Conservation (phyloP, 1,140 invertebrate genomes). For the Bombus balteatus region DNA sequence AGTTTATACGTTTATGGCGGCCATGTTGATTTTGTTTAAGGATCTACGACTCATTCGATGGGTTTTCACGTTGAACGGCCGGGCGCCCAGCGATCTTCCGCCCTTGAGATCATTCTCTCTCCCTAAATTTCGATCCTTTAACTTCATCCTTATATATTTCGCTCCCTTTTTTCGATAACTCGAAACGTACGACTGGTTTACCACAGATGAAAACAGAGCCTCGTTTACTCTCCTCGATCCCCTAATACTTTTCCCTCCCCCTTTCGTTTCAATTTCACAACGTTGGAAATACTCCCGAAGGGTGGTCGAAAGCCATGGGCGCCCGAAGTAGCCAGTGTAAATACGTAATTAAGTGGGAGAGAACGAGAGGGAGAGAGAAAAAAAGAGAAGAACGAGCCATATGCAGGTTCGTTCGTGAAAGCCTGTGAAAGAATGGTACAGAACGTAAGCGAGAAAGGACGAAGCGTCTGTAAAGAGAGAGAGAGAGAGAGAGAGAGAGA, state of each 20-base stretch:
- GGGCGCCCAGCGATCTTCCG: slow-evolving; percentile 54
- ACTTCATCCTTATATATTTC: neutral
- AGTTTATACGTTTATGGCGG: slow-evolving; percentile 82
- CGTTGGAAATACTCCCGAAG: neutral
- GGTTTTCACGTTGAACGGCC: slow-evolving; percentile 69
- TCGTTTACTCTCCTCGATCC: neutral
- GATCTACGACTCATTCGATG: slow-evolving; percentile 74
- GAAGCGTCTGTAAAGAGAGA: neutral
- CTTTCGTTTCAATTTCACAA: neutral
- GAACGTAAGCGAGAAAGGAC: neutral
- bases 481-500: neutral
- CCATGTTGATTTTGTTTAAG: slow-evolving; percentile 82
- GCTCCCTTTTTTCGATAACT: neutral
- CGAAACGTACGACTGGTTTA: neutral
- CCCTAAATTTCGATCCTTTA: neutral
- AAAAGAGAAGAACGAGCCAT: neutral
- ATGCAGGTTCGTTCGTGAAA: neutral
- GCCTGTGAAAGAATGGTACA: neutral
- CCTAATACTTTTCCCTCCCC: neutral
- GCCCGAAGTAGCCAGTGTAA: slow-evolving; percentile 63
- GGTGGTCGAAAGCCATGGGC: slow-evolving; percentile 45
- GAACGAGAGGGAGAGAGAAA: neutral
- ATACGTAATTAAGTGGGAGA: slow-evolving; percentile 60
- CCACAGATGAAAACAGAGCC: neutral
- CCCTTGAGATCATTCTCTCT: neutral